These are phyloP conservation scores for Ennomos erosarius DNA, from an alignment of 2,888 invertebrate species.

Conservation along the genomic window DNA sequence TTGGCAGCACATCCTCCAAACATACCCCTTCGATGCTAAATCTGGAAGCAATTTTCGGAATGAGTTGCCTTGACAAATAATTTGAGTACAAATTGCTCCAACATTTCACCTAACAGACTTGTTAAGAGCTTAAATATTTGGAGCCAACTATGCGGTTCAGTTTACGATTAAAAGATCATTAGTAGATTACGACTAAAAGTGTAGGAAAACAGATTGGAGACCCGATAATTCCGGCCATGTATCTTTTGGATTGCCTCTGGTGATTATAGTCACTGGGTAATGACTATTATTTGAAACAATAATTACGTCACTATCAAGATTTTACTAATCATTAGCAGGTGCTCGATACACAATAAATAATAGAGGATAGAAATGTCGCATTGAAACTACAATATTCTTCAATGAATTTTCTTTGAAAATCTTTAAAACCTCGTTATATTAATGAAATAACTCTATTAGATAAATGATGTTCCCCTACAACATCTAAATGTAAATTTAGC, in stretches of 20 bases:
- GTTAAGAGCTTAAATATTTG: constrained; percentile 54
- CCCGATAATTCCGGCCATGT: constrained; percentile 24
- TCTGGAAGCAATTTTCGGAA: constrained; percentile 80
- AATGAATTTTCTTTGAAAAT: no score
- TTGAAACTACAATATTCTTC: no score
- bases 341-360: no score
- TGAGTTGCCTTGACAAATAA: constrained; percentile 77
- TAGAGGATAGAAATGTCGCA: no score
- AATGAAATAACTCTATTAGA: constrained; percentile 31
- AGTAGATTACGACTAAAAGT: constrained; percentile 9
- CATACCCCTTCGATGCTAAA: constrained; percentile 77
- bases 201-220: constrained; percentile 35
- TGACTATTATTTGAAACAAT: constrained; percentile 52
- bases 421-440: constrained; percentile 20
- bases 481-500: constrained; percentile 40
- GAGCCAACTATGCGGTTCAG: constrained; percentile 31
- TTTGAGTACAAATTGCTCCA: constrained; percentile 74
- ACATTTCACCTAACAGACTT: constrained; percentile 62
- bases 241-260: constrained; percentile 45
- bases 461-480: constrained; percentile 33
- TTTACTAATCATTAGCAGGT: neutral
- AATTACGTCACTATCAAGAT: constrained; percentile 46
- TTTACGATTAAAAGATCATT: constrained; percentile 38
- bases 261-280: constrained; percentile 39
- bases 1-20: constrained; percentile 51